Base-by-base conservation (phyloP, 1,140 invertebrate genomes). In the Pantala flavescens region DNA sequence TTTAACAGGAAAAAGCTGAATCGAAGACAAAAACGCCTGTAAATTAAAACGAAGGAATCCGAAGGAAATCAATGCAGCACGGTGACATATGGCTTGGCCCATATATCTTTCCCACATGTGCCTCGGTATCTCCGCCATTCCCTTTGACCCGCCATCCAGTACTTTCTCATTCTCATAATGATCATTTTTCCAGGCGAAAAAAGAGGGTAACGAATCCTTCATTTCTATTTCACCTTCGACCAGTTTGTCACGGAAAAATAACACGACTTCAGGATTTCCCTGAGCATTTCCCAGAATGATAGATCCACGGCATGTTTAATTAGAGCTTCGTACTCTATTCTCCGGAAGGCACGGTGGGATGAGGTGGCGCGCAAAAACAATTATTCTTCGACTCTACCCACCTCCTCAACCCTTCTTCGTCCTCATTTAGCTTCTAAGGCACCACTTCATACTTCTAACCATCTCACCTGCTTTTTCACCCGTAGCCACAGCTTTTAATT, bases 401-500 rank as follows among this genome's bases (percentile, higher is more conserved):
- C 70, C 70, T 74, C 23, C 70, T 70, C 36, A 23, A 23, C 55
- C 23, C 73, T 42, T n/a, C 70, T 73, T 75, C 12, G 43, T 71
- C 70, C 75, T 75, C 73, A 43, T 70, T 72, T 43, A 19, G 28
- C 49, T 74, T 55, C 73, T 63, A 55, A 43, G 73, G 49, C 70
- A 73, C 70, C 71, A 71, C 73, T 75, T 70, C 70, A 70, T 75
- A 73, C 71, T 63, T 72, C 73, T 75, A 73, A 43, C 74, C 70
- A 36, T 36, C 28, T 36, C 28, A 36, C 28, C 28, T 36, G 28
- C 28, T 36, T 36, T 36, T 36, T 36, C 9, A 36, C 28, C 28
- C 2, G 3, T 36, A 36, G 28, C 28, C 28, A 5, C 28, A 36
- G 28, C 28, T 2, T 36, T 36, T 9, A 36, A 36, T 36, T 36